These are phyloP conservation scores for Sycobia sp. DNA, from an alignment of 1,140 invertebrate species.

Conservation along the genomic window DNA sequence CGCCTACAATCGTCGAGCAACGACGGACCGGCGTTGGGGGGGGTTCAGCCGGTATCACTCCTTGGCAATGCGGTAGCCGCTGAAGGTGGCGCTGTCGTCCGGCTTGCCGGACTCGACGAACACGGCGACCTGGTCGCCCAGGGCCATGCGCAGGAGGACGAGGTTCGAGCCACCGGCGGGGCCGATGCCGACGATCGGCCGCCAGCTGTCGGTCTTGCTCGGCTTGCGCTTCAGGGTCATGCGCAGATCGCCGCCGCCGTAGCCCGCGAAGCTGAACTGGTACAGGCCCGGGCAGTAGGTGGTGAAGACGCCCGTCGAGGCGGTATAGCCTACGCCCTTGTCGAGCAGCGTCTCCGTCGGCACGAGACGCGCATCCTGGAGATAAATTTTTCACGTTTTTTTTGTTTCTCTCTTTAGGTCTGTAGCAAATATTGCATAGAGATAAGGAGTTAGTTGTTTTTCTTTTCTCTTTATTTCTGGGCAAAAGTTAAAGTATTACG, in stretches of 20 bases:
- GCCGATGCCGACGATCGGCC: constrained; percentile 45
- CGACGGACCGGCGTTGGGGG: too few species aligned
- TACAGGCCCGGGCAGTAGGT: constrained; percentile 63
- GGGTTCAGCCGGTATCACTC: constrained; percentile 48
- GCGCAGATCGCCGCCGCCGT: constrained; percentile 50
- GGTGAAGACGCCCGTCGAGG: constrained; percentile 61
- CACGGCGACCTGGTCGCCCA: constrained; percentile 57
- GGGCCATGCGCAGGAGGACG: constrained; percentile 53
- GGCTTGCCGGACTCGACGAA: constrained; percentile 53
- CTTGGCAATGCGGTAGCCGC: constrained; percentile 58
- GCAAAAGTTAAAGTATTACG: too few species aligned
- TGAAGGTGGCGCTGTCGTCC: constrained; percentile 49
- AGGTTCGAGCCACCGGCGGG: constrained; percentile 55
- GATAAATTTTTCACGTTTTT: too few species aligned
- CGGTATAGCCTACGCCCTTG: constrained; percentile 60
- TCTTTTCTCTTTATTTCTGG: too few species aligned
- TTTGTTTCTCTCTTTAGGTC: too few species aligned
- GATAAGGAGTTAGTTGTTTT: too few species aligned
- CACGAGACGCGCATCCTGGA: constrained; percentile 46
- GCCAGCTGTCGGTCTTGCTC: constrained; percentile 53
- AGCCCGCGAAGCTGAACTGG: constrained; percentile 61
- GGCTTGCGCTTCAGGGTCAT: constrained; percentile 52
- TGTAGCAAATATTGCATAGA: too few species aligned
- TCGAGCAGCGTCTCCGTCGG: constrained; percentile 54
- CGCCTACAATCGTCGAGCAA: too few species aligned